phyloP scores from a whole-genome alignment of 1,140 invertebrate genomes.

The Condylostylus longicornis region DNA sequence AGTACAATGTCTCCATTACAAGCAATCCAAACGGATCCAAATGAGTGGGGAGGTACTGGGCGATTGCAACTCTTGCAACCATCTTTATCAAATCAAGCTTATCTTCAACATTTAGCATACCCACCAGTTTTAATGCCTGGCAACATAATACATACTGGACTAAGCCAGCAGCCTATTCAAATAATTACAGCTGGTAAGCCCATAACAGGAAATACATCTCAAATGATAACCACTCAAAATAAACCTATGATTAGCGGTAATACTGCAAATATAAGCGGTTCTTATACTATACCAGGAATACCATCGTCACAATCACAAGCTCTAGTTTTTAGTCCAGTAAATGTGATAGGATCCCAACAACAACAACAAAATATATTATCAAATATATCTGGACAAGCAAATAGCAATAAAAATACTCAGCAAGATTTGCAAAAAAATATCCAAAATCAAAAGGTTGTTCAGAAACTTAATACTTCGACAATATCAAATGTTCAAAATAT shows the following conservation, averaged over 20 bases:
- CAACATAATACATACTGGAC: constrained; percentile 54
- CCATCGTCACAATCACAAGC: constrained; percentile 61
- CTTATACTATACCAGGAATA: constrained; percentile 56
- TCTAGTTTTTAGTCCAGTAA: constrained; percentile 61
- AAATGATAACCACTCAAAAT: constrained; percentile 58
- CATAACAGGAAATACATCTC: constrained; percentile 59
- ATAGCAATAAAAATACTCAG: constrained; percentile 17
- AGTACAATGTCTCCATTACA: constrained; percentile 37
- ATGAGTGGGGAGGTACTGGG: constrained; percentile 43
- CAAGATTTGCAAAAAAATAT: constrained; percentile 29
- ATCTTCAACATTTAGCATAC: constrained; percentile 67
- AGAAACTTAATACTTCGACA: constrained; percentile 36
- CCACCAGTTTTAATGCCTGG: constrained; percentile 63
- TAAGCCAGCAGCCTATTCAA: constrained; percentile 58
- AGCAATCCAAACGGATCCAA: constrained; percentile 30
- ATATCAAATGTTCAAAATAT: constrained; percentile 9
- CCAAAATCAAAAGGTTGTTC: constrained; percentile 39
- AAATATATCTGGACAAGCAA: constrained; percentile 20
- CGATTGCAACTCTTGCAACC: constrained; percentile 70
- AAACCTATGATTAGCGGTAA: constrained; percentile 46
- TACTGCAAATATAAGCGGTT: constrained; percentile 36
- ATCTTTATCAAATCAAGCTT: constrained; percentile 57
- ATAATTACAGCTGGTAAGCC: constrained; percentile 66
- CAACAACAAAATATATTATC: constrained; percentile 24
- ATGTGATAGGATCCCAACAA: constrained; percentile 48